Conservation (phyloP, 2,888 invertebrate genomes). For the Caenorhabditis wallacei region DNA sequence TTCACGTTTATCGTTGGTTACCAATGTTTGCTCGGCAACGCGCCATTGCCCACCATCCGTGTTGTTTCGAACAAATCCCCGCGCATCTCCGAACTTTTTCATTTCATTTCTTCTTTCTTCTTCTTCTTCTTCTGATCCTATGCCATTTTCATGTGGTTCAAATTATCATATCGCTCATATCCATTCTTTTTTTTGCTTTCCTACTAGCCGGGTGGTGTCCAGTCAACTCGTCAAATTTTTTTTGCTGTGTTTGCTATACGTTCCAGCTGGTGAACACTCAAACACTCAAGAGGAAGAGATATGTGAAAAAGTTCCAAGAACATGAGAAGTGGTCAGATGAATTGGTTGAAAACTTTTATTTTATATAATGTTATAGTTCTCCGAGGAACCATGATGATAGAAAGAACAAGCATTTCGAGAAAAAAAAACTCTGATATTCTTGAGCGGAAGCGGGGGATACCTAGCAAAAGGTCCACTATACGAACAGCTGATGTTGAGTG, state of each 20-base stretch:
- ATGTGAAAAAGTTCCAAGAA: constrained; percentile 19
- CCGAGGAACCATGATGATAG: no score
- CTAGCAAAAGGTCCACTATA: constrained; percentile 68
- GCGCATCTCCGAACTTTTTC: constrained; percentile 19
- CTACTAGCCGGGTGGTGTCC: constrained; percentile 19
- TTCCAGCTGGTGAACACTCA: constrained; percentile 57
- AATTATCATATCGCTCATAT: constrained; percentile 60
- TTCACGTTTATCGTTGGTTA: constrained; percentile 41
- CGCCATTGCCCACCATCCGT: constrained; percentile 51
- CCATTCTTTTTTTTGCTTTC: constrained; percentile 14
- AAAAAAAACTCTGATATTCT: neutral
- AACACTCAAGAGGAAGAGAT: constrained; percentile 47
- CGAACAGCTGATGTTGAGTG: constrained; percentile 72
- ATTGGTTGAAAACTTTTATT: neutral
- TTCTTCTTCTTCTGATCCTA: neutral
- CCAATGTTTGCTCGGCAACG: constrained; percentile 68
- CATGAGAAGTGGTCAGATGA: constrained; percentile 29
- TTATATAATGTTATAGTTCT: no score
- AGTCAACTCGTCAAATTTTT: constrained; percentile 23
- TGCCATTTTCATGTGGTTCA: constrained; percentile 47
- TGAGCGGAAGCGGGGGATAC: constrained; percentile 50
- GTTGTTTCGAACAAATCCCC: constrained; percentile 55
- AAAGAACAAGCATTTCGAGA: no score
- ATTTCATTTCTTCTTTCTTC: neutral
- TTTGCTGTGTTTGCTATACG: constrained; percentile 46